These are phyloP conservation scores for Phymatocera aterrima DNA, from an alignment of 2,888 invertebrate genomes.

Conservation along the genomic window DNA sequence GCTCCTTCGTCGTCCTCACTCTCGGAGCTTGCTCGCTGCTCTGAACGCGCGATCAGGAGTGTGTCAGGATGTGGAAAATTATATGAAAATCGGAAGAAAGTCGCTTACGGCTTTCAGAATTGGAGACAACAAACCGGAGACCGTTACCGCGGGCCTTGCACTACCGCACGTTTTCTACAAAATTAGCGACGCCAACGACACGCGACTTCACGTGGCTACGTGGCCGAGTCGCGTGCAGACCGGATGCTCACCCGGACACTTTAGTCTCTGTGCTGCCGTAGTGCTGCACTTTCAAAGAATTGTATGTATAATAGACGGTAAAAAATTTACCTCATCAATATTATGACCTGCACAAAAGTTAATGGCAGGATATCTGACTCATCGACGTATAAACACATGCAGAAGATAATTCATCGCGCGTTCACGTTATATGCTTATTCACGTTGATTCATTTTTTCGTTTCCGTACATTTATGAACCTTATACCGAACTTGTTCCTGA, in stretches of 20 bases:
- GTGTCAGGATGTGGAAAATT: not conserved
- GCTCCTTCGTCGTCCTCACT: no score
- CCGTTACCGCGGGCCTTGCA: no score
- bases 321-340: constrained; percentile 51
- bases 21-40: no score
- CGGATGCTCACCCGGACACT: constrained; percentile 67
- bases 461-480: not conserved
- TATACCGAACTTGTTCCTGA: no score
- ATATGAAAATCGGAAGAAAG: not conserved
- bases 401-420: not conserved
- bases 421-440: not conserved
- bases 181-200: constrained; percentile 51
- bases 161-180: constrained; percentile 53
- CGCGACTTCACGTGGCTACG: constrained; percentile 69
- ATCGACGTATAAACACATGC: not conserved
- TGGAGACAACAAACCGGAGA: not conserved
- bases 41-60: not conserved
- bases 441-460: not conserved
- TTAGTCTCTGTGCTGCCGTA: constrained; percentile 49
- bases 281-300: constrained; percentile 45
- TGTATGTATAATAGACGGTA: constrained; percentile 9
- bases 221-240: constrained; percentile 68
- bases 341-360: constrained; percentile 50
- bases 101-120: not conserved
- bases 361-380: constrained; percentile 30